phyloP scores from a whole-genome alignment of 2,888 invertebrate species.

The Pseudococcus longispinus region DNA sequence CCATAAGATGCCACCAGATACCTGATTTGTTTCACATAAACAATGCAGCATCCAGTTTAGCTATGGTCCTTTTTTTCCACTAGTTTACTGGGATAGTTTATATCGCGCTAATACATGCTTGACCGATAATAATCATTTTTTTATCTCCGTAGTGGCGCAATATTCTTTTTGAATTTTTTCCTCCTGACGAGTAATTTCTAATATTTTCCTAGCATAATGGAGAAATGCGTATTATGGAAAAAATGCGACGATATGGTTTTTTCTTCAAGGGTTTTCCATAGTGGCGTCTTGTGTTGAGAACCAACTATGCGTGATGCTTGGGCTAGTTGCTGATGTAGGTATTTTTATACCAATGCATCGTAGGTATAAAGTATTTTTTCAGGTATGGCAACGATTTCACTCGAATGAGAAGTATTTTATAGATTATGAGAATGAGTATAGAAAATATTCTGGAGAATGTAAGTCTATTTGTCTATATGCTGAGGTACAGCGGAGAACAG shows the following conservation, averaged over 20 bases:
- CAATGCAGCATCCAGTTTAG: background rate
- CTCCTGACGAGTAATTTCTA: constrained; percentile 25
- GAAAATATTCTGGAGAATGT: background rate
- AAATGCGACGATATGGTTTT: background rate
- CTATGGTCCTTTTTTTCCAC: constrained; percentile 9
- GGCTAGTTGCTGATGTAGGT: background rate
- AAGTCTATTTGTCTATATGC: background rate
- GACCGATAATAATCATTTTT: constrained; percentile 9
- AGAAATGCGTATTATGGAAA: background rate
- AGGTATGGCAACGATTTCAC: background rate
- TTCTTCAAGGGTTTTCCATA: background rate
- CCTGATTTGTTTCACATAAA: constrained; percentile 43
- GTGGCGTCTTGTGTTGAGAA: background rate
- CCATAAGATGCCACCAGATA: constrained; percentile 22
- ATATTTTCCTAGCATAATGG: background rate
- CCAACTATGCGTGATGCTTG: constrained; percentile 6
- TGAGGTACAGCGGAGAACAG: no score
- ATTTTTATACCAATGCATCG: background rate
- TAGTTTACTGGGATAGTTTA: background rate
- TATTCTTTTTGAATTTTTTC: background rate
- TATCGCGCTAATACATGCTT: constrained; percentile 29
- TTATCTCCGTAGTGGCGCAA: background rate
- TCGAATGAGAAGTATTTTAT: background rate
- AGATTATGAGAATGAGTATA: background rate
- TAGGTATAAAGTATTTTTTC: background rate